Conservation (phyloP, 92 coral and sea anemone species). For the Porites lobata region DNA sequence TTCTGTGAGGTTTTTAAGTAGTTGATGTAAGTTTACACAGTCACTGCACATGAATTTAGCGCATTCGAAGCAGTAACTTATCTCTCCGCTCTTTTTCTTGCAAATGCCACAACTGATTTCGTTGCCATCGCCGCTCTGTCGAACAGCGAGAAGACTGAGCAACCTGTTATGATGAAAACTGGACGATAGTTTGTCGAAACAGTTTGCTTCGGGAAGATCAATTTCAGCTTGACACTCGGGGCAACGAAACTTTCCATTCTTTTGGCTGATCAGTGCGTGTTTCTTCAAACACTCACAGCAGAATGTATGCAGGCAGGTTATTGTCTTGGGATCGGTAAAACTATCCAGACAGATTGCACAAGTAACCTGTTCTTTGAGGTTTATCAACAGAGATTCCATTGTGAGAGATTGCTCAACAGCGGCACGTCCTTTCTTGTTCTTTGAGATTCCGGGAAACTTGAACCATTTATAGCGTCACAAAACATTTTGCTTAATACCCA, state of each 20-base stretch:
- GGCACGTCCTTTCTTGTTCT: neutral
- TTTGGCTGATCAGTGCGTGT: neutral
- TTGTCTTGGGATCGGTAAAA: neutral
- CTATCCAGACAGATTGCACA: neutral
- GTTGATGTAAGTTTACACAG: neutral
- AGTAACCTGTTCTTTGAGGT: neutral
- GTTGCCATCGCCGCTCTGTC: neutral
- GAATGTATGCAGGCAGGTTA: neutral
- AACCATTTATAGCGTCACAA: too few relatives aligned
- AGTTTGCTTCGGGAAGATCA: neutral
- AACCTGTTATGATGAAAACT: neutral
- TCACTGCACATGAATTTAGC: neutral
- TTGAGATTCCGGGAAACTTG: neutral
- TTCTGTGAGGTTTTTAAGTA: neutral
- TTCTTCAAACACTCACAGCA: neutral
- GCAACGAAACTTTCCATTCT: neutral
- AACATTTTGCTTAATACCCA: too few relatives aligned
- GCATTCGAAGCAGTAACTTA: neutral
- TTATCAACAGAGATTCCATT: neutral
- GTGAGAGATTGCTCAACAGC: neutral
- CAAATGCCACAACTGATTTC: neutral
- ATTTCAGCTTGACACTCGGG: neutral
- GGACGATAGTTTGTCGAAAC: neutral
- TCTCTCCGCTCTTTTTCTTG: neutral
- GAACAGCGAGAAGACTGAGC: neutral